Evolutionary conservation across 2,797 vertebrate genomes (phyloP), one percentile per base, ranked within the genome.

Genomic region (Nasua narica): DNA sequence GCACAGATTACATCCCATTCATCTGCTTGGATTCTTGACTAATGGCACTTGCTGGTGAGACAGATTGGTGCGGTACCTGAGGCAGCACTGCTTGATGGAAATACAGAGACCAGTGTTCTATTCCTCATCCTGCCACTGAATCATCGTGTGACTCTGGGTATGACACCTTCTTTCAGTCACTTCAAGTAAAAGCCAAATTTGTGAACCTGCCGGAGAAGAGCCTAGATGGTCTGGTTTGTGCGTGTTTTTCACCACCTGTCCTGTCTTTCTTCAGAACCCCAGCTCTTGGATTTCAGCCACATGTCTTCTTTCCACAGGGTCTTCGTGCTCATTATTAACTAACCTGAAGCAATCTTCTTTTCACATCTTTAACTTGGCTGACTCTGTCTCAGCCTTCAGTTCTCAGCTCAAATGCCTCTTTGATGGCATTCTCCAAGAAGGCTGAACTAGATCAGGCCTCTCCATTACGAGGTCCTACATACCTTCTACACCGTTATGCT

Each of bases 1-100:
- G 65, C 60, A 35, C 54, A 92, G 88, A 86, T 82, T 67, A 87
- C 96, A 94, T 90, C n/a, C 50, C 65, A 58, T 54, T 86, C 88
- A 69, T 67, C 56, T 77, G 40, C 69, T 78, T 50, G 40, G 27
- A 82, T 32, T 96, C 25, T 78, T 52, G 72, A 95, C 37, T 81
- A 78, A 72, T 21, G 54, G 56, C 32, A 90, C 56, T 87, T 88
- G 85, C 19, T 69, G 23, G 46, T 81, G 52, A 88, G 87, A 60
- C 4, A 43, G 48, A 46, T 43, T 10, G 35, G 35, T 46, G 7
- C 43, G 27, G 54, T 29, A 54, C 4, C 0, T 32, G 56, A 92
- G 56, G 40, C 32, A 65, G 56, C 11, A 21, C 37, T 40, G 1
- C 35, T 48, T 52, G n/a, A 93, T 65, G 43, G 78, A 94, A 78